phyloP scores from a whole-genome alignment of 2,888 invertebrate species.

The Drosophila neutralis region DNA sequence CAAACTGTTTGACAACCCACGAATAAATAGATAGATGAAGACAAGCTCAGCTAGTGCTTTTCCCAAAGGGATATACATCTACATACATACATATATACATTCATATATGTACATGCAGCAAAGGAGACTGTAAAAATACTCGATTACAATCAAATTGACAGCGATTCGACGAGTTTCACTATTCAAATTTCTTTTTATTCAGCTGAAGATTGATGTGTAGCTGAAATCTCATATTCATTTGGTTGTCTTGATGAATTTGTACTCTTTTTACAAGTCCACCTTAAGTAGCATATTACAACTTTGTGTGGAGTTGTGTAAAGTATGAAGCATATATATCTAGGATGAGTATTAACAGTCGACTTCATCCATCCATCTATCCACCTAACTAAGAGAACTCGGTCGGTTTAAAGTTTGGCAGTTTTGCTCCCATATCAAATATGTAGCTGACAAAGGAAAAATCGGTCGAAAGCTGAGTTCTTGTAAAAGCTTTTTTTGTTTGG shows the following conservation, averaged over 20 bases:
- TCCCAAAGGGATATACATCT: neutral
- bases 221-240: neutral
- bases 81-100: neutral
- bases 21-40: constrained; percentile 13
- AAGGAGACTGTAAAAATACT: constrained; percentile 61
- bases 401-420: neutral
- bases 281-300: neutral
- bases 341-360: neutral
- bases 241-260: neutral
- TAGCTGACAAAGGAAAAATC: neutral
- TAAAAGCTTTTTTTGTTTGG: neutral
- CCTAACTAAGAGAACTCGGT: neutral
- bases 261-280: neutral
- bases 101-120: constrained; percentile 17
- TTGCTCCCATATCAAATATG: neutral
- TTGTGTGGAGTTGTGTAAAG: neutral
- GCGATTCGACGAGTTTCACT: constrained; percentile 52
- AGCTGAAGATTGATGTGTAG: neutral
- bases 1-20: constrained; percentile 68
- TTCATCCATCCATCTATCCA: neutral
- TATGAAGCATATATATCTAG: neutral
- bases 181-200: neutral
- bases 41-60: neutral
- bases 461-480: neutral
- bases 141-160: constrained; percentile 79